A percentile compares a stretch with the other conserved stretches of the same genome.
phyloP scores from a whole-genome alignment of 2,113 vertebrate genomes.

The Pedetes capensis region DNA sequence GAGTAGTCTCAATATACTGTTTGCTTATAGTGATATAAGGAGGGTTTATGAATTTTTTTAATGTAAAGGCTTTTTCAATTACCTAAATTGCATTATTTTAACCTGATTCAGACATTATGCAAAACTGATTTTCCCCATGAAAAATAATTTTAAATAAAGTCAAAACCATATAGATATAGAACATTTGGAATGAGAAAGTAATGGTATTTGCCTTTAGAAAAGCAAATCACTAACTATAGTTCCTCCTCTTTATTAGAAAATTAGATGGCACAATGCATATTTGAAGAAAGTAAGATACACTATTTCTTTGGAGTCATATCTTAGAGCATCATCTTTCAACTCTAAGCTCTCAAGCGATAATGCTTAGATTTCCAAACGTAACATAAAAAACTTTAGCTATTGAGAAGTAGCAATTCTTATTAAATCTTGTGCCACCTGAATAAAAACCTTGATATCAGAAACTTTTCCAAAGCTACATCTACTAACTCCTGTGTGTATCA shows the following conservation, averaged over 20 bases:
- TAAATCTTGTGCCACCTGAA: conserved; percentile 15
- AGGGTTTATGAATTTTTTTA: background rate
- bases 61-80: conserved; percentile 21
- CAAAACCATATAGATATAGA: background rate
- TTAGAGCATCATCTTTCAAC: background rate
- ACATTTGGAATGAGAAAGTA: background rate
- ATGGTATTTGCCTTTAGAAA: background rate
- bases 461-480: conserved; percentile 56
- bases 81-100: conserved; percentile 4
- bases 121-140: conserved; percentile 12
- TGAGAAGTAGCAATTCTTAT: conserved; percentile 35
- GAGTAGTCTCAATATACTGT: conserved; percentile 43
- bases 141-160: conserved; percentile 14
- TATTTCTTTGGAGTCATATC: background rate
- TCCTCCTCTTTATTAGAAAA: background rate
- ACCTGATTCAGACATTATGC: background rate
- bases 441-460: conserved; percentile 45
- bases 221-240: background rate
- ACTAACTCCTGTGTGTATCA: conserved; percentile 58
- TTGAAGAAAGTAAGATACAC: background rate
- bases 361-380: conserved; percentile 27
- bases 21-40: background rate
- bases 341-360: background rate
- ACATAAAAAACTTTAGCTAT: conserved; percentile 9
- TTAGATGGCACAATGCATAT: background rate